Evolutionary conservation across 2,888 invertebrate genomes (phyloP), one percentile per base, ranked within the genome.

Genomic region (Drosophila mettleri): DNA sequence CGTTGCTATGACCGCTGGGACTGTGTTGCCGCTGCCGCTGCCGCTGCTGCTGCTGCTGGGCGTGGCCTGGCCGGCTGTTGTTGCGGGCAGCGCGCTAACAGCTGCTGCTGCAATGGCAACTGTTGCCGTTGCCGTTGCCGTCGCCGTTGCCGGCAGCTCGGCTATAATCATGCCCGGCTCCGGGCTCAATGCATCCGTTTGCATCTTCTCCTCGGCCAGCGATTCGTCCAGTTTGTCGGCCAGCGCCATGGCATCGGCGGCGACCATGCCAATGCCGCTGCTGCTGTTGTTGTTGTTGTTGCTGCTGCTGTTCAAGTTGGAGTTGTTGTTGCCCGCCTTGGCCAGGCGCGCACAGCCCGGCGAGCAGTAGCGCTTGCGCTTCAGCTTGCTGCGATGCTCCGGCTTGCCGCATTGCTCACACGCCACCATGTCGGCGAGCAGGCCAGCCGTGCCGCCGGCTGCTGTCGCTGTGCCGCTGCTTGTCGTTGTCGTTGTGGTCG

Each of bases 361-460:
- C 1, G 96, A 95, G 89, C 97, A 97, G 89, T 95, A 97, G 45
- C 96, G 93, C 89, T 96, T 96, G 80, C 95, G 95, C 90, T 95
- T 96, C 84, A 96, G 94, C 88, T 95, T 95, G 2, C 94, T 91
- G 63, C 94, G 93, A 48, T 94, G 92, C 83, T 94, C 95, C 18
- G 94, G 91, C 77, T 94, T 95, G 33, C 96, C 95, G 53, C 97
- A 97, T 68, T 94, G 94, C 90, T 97, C 96, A 88, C 97, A 97
- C 78, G 91, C 89, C 14, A 91, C 82, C 86, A 90, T 90, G 63
- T 92, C 92, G 7, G 86, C 63, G 31, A 90, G 77, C 54, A 89
- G 48, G 2, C 76, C 65, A 10, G 58, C 39, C 22, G 46, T 18
- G 8, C 29, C 18, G 18, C 14, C 46, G 24, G 2, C 8, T 33